Percentiles rank a stretch among this genome's conserved stretches.
phyloP scores from a whole-genome alignment of 1,140 invertebrate genomes.

The Hydropsyche tenuis region DNA sequence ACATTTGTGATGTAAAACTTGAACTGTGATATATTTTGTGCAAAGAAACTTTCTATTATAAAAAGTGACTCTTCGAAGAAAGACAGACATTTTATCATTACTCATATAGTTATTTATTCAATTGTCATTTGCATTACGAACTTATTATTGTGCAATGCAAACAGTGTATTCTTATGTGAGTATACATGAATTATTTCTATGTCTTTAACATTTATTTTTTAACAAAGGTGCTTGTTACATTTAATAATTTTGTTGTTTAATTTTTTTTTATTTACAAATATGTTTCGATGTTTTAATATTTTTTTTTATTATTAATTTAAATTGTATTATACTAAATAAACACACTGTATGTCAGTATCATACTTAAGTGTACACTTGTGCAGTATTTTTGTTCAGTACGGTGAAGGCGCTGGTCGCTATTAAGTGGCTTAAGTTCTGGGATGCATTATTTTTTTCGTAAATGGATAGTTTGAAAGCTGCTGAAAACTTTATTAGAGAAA shows the following conservation, averaged over 20 bases:
- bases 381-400: background rate
- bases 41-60: too few species aligned
- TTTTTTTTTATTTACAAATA: background rate
- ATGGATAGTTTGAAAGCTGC: constrained; percentile 60
- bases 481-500: constrained; percentile 57
- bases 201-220: too few species aligned
- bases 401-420: background rate
- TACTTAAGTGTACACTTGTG: background rate
- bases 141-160: too few species aligned
- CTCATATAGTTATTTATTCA: too few species aligned
- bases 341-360: background rate
- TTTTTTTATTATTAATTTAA: background rate
- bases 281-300: background rate
- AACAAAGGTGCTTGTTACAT: too few species aligned
- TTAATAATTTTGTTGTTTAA: background rate
- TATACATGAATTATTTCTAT: too few species aligned
- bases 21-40: too few species aligned
- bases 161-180: too few species aligned
- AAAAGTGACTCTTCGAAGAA: too few species aligned
- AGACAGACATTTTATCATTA: too few species aligned
- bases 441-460: constrained; percentile 19
- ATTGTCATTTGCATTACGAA: too few species aligned
- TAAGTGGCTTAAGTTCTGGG: background rate
- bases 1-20: too few species aligned
- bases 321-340: background rate